Evolutionary conservation across 2,888 invertebrate species (phyloP).

Genomic region (Julus scanicus): DNA sequence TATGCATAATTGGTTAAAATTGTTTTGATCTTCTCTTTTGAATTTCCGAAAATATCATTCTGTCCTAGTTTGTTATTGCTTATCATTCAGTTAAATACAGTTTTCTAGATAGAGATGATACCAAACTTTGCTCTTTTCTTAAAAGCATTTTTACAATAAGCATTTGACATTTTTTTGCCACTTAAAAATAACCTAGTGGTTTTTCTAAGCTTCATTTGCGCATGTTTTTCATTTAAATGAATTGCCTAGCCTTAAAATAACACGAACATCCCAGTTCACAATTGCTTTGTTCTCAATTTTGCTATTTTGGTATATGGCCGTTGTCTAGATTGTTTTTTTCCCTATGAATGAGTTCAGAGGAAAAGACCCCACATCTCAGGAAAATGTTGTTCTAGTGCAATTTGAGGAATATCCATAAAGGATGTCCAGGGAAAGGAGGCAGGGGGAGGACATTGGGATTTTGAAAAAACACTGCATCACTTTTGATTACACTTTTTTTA

Average conservation of each 20-base stretch:
- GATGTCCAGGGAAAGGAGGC: neutral
- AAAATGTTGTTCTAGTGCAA: neutral
- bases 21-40: neutral
- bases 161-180: neutral
- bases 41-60: neutral
- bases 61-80: neutral
- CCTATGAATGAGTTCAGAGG: constrained; percentile 2
- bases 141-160: neutral
- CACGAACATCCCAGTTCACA: neutral
- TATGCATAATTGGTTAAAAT: neutral
- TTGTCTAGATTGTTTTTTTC: neutral
- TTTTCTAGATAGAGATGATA: neutral
- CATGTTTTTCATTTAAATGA: neutral
- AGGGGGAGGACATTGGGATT: neutral
- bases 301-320: neutral
- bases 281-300: constrained; percentile 41
- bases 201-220: neutral
- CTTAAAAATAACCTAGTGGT: neutral
- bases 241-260: constrained; percentile 24
- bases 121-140: neutral
- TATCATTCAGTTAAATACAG: neutral
- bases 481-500: neutral
- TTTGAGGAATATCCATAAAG: neutral
- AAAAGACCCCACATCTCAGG: neutral
- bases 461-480: neutral